These are phyloP conservation scores for Heliocidaris erythrogramma DNA, from an alignment of 35 echinoderm and acorn worm species.

Conservation along the genomic window DNA sequence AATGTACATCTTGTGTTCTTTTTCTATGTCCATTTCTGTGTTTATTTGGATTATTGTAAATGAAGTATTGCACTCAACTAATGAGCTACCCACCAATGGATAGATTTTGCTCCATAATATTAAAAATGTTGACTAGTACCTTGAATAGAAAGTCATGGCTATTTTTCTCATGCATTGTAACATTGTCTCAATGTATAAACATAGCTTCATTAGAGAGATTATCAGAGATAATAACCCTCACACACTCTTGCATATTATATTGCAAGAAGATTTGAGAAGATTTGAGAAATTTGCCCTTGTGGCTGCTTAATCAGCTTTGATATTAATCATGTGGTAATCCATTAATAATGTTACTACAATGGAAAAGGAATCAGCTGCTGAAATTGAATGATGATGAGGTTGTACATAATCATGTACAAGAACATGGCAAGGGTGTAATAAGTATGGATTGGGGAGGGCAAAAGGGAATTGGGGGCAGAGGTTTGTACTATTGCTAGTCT, in stretches of 20 bases:
- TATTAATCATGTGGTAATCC: not conserved
- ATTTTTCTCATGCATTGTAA: not conserved
- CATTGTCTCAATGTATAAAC: not conserved
- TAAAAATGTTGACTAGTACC: not conserved
- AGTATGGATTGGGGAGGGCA: not conserved
- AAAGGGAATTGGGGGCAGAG: not conserved
- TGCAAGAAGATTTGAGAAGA: not conserved
- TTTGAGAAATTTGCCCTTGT: not conserved
- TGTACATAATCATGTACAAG: not conserved
- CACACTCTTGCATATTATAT: not conserved
- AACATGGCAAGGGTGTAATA: not conserved
- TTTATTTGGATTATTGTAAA: not conserved
- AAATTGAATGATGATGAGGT: not conserved
- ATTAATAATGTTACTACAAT: not conserved
- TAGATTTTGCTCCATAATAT: not conserved
- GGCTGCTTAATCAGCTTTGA: not conserved
- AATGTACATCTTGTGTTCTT: not conserved
- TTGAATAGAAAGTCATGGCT: not conserved
- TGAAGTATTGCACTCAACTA: not conserved
- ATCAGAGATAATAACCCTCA: not conserved
- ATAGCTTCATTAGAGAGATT: not conserved
- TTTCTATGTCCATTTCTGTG: not conserved
- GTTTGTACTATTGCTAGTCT: too few species aligned
- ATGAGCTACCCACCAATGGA: not conserved
- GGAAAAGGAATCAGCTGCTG: not conserved